Evolutionary conservation across 92 coral and sea anemone species (phyloP).

Genomic region (Micromussa lordhowensis): DNA sequence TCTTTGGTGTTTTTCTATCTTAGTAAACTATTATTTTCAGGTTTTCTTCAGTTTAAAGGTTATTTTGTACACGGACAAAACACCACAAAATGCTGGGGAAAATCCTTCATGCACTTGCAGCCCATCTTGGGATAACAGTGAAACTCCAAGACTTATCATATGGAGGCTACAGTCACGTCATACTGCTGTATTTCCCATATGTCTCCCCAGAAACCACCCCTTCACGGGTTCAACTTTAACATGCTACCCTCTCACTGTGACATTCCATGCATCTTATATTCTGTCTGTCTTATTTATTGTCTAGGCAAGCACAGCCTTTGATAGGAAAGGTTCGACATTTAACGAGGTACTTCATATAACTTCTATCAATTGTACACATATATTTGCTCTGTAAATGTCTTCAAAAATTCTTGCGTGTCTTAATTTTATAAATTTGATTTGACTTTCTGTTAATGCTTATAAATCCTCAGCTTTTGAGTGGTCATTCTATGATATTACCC

Average conservation of each 20-base stretch:
- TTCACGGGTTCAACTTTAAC: background rate
- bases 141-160: background rate
- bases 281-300: slow-evolving; percentile 22
- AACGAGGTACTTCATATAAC: slow-evolving; percentile 72
- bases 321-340: slow-evolving; percentile 83
- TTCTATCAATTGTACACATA: background rate
- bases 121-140: background rate
- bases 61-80: no score
- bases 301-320: slow-evolving; percentile 82
- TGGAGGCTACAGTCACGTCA: background rate
- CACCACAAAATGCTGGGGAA: background rate
- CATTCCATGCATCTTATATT: background rate
- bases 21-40: no score
- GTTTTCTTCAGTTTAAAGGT: no score
- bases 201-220: background rate
- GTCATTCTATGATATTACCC: background rate
- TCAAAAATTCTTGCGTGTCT: background rate
- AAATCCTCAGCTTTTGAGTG: background rate
- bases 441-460: background rate
- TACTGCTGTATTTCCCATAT: background rate
- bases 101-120: background rate
- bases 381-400: background rate
- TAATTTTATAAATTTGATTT: no score
- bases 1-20: background rate
- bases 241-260: background rate